These are phyloP conservation scores for Megalopta genalis DNA, from an alignment of 1,140 invertebrate genomes.

Conservation along the genomic window DNA sequence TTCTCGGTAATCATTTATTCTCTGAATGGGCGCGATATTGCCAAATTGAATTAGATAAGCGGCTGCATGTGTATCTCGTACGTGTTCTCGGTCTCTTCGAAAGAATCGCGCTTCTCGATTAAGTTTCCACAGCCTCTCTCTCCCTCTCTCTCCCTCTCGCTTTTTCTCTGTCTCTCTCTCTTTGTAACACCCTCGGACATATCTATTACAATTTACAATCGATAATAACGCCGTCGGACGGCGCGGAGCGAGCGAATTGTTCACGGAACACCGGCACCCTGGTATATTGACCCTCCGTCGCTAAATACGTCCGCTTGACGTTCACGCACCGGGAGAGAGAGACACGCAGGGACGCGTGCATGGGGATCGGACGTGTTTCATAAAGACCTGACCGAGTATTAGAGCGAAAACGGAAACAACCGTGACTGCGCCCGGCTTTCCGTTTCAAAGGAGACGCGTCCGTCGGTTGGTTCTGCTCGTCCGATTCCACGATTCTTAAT, in stretches of 20 bases:
- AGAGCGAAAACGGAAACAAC: slow-evolving; percentile 33
- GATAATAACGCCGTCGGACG: neutral
- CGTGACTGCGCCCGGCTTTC: slow-evolving; percentile 29
- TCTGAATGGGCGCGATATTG: slow-evolving; percentile 78
- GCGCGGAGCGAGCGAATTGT: slow-evolving; percentile 6
- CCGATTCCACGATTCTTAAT: slow-evolving; percentile 45
- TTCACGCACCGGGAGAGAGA: slow-evolving; percentile 58
- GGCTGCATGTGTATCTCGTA: slow-evolving; percentile 69
- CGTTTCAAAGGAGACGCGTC: slow-evolving; percentile 41
- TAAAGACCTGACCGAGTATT: slow-evolving; percentile 34
- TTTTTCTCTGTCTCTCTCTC: neutral
- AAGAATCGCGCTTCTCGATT: slow-evolving; percentile 27
- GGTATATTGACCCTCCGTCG: slow-evolving; percentile 77
- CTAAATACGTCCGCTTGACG: slow-evolving; percentile 78
- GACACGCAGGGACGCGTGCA: slow-evolving; percentile 15
- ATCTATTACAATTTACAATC: slow-evolving; percentile 19
- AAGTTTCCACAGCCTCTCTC: too few relatives aligned
- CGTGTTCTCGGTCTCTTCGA: slow-evolving; percentile 45
- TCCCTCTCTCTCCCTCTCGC: neutral
- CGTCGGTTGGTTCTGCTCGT: slow-evolving; percentile 54
- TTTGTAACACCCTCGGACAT: neutral
- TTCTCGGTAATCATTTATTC: slow-evolving; percentile 79
- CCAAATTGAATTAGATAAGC: slow-evolving; percentile 80
- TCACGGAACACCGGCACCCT: slow-evolving; percentile 74
- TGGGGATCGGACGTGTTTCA: slow-evolving; percentile 29